Evolutionary conservation across 2,888 invertebrate genomes (phyloP).

Genomic region (Schizotus pectinicornis): DNA sequence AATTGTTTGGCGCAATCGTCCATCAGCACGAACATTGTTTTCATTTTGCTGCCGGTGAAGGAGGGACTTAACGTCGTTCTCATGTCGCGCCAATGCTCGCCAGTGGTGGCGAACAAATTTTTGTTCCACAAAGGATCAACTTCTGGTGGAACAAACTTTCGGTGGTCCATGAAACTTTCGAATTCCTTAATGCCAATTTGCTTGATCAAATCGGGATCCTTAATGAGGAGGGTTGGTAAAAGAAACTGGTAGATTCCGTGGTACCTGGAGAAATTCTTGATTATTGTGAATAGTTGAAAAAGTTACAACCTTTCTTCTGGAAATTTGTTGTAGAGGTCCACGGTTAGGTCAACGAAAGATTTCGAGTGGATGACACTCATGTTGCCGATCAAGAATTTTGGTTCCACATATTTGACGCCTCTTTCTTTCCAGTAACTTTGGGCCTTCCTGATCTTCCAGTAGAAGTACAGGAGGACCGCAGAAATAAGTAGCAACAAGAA

Average conservation of each 20-base stretch:
- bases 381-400: no score
- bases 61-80: conserved; percentile 50
- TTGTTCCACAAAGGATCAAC: conserved; percentile 43
- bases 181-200: conserved; percentile 42
- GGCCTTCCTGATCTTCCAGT: no score
- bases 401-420: no score
- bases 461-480: no score
- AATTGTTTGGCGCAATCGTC: conserved; percentile 31
- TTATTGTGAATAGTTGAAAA: no score
- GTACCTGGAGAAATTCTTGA: conserved; percentile 13
- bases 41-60: conserved; percentile 39
- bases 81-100: conserved; percentile 46
- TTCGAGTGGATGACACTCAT: no score
- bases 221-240: conserved; percentile 43
- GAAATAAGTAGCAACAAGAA: no score
- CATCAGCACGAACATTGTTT: conserved; percentile 34
- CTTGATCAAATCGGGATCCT: conserved; percentile 51
- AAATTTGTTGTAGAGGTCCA: no score
- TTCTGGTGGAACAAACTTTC: conserved; percentile 32
- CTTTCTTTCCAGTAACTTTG: no score
- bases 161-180: conserved; percentile 45
- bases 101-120: conserved; percentile 37
- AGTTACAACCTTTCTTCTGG: no score
- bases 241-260: conserved; percentile 33
- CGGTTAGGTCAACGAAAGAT: no score